Percentiles rank a stretch among this genome's conserved stretches.
Conservation (phyloP, 2,888 invertebrate genomes). For the Loripinus fragilis region DNA sequence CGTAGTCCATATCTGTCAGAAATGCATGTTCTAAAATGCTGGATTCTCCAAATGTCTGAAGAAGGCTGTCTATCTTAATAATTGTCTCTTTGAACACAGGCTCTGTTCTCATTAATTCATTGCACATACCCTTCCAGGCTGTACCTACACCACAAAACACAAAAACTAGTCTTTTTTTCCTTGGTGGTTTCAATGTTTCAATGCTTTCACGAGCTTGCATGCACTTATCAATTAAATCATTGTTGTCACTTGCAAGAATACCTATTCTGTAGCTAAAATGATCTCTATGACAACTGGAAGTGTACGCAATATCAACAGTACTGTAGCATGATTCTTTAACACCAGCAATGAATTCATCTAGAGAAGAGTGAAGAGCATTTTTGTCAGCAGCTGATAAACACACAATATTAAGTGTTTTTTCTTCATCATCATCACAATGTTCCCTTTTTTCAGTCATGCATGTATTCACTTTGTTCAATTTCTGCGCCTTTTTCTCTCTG, state of each 20-base stretch:
- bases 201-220: background rate
- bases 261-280: slow-evolving; percentile 36
- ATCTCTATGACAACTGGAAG: slow-evolving; percentile 39
- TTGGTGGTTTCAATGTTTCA: background rate
- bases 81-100: slow-evolving; percentile 59
- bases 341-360: background rate
- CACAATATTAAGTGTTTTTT: background rate
- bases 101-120: slow-evolving; percentile 56
- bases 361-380: background rate
- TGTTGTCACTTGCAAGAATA: slow-evolving; percentile 10
- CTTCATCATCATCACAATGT: background rate
- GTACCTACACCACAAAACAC: slow-evolving; percentile 77
- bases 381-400: slow-evolving; percentile 6
- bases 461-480: background rate
- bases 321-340: background rate
- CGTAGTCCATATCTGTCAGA: slow-evolving; percentile 33
- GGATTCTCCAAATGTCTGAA: slow-evolving; percentile 52
- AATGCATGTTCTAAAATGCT: slow-evolving; percentile 56
- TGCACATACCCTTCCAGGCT: slow-evolving; percentile 73
- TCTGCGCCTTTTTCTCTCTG: background rate
- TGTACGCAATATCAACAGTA: slow-evolving; percentile 29
- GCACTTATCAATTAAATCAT: background rate
- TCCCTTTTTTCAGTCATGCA: background rate
- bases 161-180: slow-evolving; percentile 53
- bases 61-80: slow-evolving; percentile 52